Conservation (phyloP, 30 jellyfish, hydroid and myxozoan species). For the Chironex yamaguchii region DNA sequence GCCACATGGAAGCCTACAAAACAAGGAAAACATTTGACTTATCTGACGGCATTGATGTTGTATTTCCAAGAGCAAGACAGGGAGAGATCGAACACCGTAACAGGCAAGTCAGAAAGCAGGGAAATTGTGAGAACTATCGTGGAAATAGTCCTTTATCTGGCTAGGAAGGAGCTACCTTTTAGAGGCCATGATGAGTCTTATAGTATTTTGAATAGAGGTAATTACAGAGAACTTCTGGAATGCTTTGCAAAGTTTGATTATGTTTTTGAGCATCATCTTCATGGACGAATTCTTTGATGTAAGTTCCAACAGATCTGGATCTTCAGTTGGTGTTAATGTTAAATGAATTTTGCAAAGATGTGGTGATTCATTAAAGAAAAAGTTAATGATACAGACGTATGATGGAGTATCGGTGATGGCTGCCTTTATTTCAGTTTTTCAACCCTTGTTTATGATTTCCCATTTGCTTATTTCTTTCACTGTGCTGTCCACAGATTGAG, state of each 20-base stretch:
- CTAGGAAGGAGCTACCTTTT: conserved; percentile 25
- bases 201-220: conserved; percentile 29
- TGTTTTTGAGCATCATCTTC: conserved; percentile 47
- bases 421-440: conserved; percentile 32
- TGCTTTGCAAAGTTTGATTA: conserved; percentile 44
- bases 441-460: conserved; percentile 19
- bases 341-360: neutral
- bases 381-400: conserved; percentile 44
- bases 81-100: conserved; percentile 60
- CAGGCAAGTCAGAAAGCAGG: no score
- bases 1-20: conserved; percentile 35
- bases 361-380: conserved; percentile 33
- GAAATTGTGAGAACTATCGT: conserved; percentile 25
- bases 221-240: conserved; percentile 35
- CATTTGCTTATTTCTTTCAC: conserved; percentile 23
- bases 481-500: conserved; percentile 56
- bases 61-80: conserved; percentile 36
- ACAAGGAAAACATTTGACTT: conserved; percentile 27
- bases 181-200: conserved; percentile 60
- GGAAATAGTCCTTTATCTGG: conserved; percentile 9
- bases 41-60: conserved; percentile 32
- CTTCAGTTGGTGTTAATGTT: conserved; percentile 24
- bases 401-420: conserved; percentile 57
- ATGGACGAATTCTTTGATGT: conserved; percentile 20
- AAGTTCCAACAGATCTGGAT: conserved; percentile 11